Conservation (phyloP, 2,113 vertebrate species). For the Taurulus bubalis region DNA sequence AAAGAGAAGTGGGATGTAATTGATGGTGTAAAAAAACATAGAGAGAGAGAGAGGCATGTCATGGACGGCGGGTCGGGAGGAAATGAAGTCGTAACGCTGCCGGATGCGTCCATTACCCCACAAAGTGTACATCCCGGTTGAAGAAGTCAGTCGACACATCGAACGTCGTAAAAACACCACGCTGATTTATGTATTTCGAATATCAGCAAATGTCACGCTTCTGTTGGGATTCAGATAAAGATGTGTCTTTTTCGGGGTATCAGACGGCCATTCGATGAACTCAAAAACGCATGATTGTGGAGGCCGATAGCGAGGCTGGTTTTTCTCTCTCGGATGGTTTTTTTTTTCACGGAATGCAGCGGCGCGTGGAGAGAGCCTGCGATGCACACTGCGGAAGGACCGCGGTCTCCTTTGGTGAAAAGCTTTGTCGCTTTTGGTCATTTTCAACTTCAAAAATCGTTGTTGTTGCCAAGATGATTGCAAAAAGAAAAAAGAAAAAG, state of each 20-base stretch:
- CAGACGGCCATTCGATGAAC: slow-evolving; percentile 16
- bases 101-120: slow-evolving; percentile 37
- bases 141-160: neutral
- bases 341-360: no score
- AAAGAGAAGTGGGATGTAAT: slow-evolving; percentile 41
- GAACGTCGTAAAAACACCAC: neutral
- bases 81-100: slow-evolving; percentile 65
- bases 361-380: no score
- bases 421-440: neutral
- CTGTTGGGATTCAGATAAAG: neutral
- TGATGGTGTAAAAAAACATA: slow-evolving; percentile 45
- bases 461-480: neutral
- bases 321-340: no score
- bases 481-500: slow-evolving; percentile 7
- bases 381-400: no score
- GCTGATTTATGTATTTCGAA: neutral
- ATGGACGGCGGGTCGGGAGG: slow-evolving; percentile 57
- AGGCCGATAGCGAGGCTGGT: slow-evolving; percentile 5
- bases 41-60: slow-evolving; percentile 43
- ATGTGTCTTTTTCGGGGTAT: neutral
- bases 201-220: slow-evolving; percentile 3
- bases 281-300: slow-evolving; percentile 4
- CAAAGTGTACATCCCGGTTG: neutral
- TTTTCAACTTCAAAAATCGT: slow-evolving; percentile 22
- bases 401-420: neutral